Evolutionary conservation across 2,888 invertebrate genomes (phyloP), one percentile per base, ranked within the genome.

Genomic region (Ophioninae sp.): DNA sequence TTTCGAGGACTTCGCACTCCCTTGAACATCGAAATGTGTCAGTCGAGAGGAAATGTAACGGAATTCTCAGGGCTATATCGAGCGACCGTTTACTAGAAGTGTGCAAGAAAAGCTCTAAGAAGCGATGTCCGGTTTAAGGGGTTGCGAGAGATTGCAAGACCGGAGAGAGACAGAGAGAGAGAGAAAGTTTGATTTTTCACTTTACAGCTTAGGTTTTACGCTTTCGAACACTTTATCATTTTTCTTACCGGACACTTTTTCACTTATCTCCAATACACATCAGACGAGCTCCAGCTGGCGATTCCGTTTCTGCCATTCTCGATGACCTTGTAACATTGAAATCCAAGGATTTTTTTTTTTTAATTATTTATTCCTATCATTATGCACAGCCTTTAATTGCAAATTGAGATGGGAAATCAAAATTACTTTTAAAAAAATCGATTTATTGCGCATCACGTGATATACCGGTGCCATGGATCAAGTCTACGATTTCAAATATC

Each of bases 221-320:
- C 50, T 50, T 17, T 17, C 17, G 50, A 17, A 50, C 50, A 50
- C 17, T 17, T 17, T 50, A 17, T 17, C 50, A 10, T 50, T 17
- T 50, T 50, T 50, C 50, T 50, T 17, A 6, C 23, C 61, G 10
- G 23, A 64, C 7, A 10, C 37, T 37, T 39, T 17, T 39, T 65
- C 39, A 41, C 41, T 65, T 7, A 41, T 20, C 6, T 39, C 39
- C 23, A 23, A 65, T 8, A 39, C 10, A 23, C 8, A n/a, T 6
- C 41, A n/a, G 65, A 20, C 41, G 1, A 57, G 23, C n/a, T 41
- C 50, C n/a, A 30, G 57, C 41, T 80, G 69, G 80, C 75, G 69
- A 80, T 80, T 80, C 56, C 75, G 75, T 64, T 80, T 17, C 8
- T 13, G 17, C 39, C 70, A 13, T 61, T 10, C 3, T 41, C 20